phyloP scores from a whole-genome alignment of 2,113 vertebrate genomes.

The Pipa parva region DNA sequence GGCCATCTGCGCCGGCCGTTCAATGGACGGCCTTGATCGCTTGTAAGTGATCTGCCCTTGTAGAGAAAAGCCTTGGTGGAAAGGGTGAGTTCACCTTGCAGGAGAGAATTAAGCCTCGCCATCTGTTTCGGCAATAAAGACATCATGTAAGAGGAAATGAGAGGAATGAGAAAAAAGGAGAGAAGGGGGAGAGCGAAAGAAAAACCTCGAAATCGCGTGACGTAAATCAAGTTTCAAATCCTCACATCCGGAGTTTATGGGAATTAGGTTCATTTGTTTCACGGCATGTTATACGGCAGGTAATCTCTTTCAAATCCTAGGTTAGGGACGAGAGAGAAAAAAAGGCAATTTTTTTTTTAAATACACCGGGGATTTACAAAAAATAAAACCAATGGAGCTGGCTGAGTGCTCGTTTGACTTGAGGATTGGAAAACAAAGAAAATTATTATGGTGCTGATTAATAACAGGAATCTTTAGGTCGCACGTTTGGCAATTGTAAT shows the following conservation, averaged over 20 bases:
- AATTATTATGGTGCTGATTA: too few relatives aligned
- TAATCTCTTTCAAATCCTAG: neutral
- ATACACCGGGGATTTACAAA: too few relatives aligned
- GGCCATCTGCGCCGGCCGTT: neutral
- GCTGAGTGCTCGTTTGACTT: too few relatives aligned
- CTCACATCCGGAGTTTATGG: conserved; percentile 1
- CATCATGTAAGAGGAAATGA: conserved; percentile 13
- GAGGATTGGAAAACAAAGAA: too few relatives aligned
- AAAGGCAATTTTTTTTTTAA: too few relatives aligned
- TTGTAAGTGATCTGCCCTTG: neutral
- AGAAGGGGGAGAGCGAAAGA: neutral
- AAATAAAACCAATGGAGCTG: too few relatives aligned
- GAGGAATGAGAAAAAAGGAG: neutral
- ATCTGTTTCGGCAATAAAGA: conserved; percentile 26
- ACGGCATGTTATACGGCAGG: neutral
- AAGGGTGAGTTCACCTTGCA: conserved; percentile 35
- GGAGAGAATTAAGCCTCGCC: conserved; percentile 20
- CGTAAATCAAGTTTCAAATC: conserved; percentile 7
- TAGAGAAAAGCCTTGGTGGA: neutral
- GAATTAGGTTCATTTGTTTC: neutral
- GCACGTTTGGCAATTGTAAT: too few relatives aligned
- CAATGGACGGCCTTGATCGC: neutral
- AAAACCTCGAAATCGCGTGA: neutral
- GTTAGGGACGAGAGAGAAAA: neutral
- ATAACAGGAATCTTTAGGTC: too few relatives aligned